Base-by-base conservation (phyloP, 2,113 vertebrate species). In the Antigone vipio region DNA sequence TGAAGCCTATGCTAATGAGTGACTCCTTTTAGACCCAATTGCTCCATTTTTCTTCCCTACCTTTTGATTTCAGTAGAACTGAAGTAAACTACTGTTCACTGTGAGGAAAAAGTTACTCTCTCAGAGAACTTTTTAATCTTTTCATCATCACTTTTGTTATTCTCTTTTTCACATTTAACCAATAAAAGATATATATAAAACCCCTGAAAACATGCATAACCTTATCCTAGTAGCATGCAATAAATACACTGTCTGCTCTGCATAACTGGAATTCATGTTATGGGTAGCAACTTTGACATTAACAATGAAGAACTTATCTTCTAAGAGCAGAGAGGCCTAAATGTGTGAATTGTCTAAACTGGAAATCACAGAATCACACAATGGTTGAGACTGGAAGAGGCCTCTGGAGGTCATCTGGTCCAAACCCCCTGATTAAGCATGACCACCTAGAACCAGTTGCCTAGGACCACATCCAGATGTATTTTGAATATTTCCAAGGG, bases 341-440 rank as follows among this genome's bases (percentile, higher is more conserved):
- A 21, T 63, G 4, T 52, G 44, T 38, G 23, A 77, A 38, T 45
- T 60, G 7, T 5, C 18, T 53, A 20, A 53, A 26, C 21, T 50
- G 18, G 44, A 84, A 80, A 60, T 42, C 56, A 50, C 2, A 19
- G 49, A 44, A 56, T 55, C 12, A 55, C 11, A 52, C 5, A 30
- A 18, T 21, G 5, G 11, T 9, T 81, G 44, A 27, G 1, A 2
- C 4, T 78, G 44, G 27, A 64, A 64, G 11, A 5, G 19, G 42
- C 11, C 9, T 40, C 4, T 21, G 9, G 15, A 77, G 7, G 5
- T 26, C 22, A 53, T 23, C 4, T 26, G 9, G 6, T 69, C 12
- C 24, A 86, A 45, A 0, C 0, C 3, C 24, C 2, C 24, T 53
- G 26, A 12, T 73, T 32, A 81, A 59, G 17, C 2, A 9, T 2